These are phyloP conservation scores for Lithobates sylvaticus DNA, from an alignment of 2,797 vertebrate genomes.

Conservation along the genomic window DNA sequence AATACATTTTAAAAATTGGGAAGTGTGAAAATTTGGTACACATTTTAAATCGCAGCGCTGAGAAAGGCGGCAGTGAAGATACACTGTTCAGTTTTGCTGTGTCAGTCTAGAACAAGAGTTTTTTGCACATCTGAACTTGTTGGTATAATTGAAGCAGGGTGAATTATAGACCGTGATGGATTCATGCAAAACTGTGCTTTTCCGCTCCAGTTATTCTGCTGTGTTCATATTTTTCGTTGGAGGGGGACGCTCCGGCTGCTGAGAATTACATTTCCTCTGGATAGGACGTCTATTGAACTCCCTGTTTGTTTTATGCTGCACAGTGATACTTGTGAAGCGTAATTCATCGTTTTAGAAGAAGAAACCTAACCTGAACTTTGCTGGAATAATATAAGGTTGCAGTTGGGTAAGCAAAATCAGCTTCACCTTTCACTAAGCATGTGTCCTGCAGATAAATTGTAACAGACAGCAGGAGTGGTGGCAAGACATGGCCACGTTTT, in stretches of 20 bases:
- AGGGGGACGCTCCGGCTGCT: constrained; percentile 12
- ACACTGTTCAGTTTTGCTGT: not conserved
- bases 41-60: no score
- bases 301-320: constrained; percentile 45
- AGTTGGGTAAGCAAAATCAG: no score
- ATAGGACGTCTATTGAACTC: constrained; percentile 36
- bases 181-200: constrained; percentile 47
- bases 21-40: not conserved
- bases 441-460: no score
- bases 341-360: constrained; percentile 29
- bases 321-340: constrained; percentile 18
- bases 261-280: constrained; percentile 50
- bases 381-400: not conserved
- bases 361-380: not conserved
- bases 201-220: constrained; percentile 46
- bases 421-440: no score
- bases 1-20: not conserved
- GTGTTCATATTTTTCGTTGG: constrained; percentile 52
- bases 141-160: not conserved
- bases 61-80: not conserved
- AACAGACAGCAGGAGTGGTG: no score
- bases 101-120: constrained; percentile 15
- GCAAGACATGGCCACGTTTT: no score
- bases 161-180: constrained; percentile 42
- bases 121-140: constrained; percentile 21